Percentiles rank a stretch among this genome's conserved stretches.
Conservation (phyloP, 2,113 vertebrate species). For the Eclectus roratus region DNA sequence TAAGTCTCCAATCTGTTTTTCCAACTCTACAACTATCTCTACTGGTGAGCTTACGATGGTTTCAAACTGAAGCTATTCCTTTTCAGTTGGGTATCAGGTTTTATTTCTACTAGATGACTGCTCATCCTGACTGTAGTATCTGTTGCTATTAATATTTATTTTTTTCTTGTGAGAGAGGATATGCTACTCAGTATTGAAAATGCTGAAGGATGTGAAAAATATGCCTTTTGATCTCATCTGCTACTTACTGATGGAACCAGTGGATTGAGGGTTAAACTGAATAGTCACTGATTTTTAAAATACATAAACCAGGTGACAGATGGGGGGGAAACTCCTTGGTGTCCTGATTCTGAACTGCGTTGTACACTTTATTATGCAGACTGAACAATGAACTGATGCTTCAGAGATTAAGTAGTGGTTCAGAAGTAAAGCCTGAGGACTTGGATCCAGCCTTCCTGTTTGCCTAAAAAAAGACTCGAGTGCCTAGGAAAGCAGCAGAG, state of each 20-base stretch:
- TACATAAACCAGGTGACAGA: background rate
- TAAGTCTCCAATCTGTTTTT: constrained; percentile 72
- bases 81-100: background rate
- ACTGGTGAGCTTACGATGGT: background rate
- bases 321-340: background rate
- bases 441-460: background rate
- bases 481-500: background rate
- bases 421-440: background rate
- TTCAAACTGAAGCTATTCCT: background rate
- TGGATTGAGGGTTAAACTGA: background rate
- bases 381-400: background rate
- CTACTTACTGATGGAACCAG: background rate
- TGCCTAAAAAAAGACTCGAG: background rate
- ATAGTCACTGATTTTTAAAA: background rate
- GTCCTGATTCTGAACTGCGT: background rate
- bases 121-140: background rate
- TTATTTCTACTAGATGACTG: background rate
- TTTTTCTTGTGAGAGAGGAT: background rate
- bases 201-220: background rate
- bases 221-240: background rate
- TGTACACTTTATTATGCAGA: background rate
- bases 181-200: background rate
- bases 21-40: background rate
- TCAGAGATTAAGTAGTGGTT: background rate
- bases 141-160: background rate